These are phyloP conservation scores for Euzophera pinguis DNA, from an alignment of 2,888 invertebrate genomes.

Conservation along the genomic window DNA sequence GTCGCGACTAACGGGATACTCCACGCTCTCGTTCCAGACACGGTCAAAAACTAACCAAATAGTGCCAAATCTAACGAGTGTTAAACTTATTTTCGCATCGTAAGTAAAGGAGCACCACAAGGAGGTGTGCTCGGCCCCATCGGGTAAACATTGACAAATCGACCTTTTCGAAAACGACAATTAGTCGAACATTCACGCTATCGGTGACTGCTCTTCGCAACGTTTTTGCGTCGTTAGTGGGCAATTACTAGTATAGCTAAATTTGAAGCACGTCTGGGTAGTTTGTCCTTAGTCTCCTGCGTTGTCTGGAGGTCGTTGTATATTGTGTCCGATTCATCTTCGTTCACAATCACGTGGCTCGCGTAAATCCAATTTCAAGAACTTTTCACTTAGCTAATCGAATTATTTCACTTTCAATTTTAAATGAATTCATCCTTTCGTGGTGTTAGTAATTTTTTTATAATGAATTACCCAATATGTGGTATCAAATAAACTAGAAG, in stretches of 20 bases:
- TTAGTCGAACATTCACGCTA: conserved; percentile 24
- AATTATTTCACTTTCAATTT: not conserved
- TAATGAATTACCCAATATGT: too few relatives aligned
- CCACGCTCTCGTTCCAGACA: conserved; percentile 49
- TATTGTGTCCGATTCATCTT: conserved; percentile 39
- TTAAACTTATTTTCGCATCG: conserved; percentile 47
- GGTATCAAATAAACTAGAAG: too few relatives aligned
- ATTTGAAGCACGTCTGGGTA: conserved; percentile 38
- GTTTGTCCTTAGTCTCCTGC: conserved; percentile 52
- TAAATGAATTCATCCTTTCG: too few relatives aligned
- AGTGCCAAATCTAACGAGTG: conserved; percentile 55
- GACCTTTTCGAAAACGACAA: conserved; percentile 50
- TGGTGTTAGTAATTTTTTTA: too few relatives aligned
- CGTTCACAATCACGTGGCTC: conserved; percentile 51
- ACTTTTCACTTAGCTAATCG: not conserved
- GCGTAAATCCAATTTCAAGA: conserved; percentile 22
- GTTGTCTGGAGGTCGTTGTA: conserved; percentile 64
- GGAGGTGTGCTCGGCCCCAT: conserved; percentile 19
- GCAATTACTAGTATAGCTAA: conserved; percentile 41
- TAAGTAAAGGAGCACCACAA: conserved; percentile 45
- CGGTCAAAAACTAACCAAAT: conserved; percentile 45
- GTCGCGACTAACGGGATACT: conserved; percentile 59
- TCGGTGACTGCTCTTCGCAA: conserved; percentile 32
- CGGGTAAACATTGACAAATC: conserved; percentile 23
- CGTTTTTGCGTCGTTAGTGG: conserved; percentile 45